Base-by-base conservation (phyloP, 1,140 invertebrate species). In the Asobara japonica region DNA sequence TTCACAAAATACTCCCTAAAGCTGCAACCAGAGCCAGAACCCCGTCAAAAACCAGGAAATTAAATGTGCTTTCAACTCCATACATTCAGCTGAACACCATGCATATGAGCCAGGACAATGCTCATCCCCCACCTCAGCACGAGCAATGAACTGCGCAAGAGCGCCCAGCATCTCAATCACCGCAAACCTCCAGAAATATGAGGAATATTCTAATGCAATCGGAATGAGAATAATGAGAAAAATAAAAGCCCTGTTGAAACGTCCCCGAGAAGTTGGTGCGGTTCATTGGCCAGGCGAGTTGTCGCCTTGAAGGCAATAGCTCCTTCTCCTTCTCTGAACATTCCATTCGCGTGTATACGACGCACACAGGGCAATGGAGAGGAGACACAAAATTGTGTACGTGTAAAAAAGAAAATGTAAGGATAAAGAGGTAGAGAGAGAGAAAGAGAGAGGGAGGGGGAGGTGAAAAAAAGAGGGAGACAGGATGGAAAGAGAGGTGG, bases 241-340 rank as follows among this genome's bases (percentile, higher is more conserved):
- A 56, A 56, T 56, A 56, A 56, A 6, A 27, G 7, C 13, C 11
- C 4, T 25, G 3, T 56, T 22, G 51, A 56, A 56, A 56, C 51
- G 51, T 56, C 51, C 51, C 51, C 51, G 51, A 56, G 51, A n/a
- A 56, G 51, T 56, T 36, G 41, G 38, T 38, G 61, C 78, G 78
- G 84, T 85, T 85, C 84, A 84, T 83, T 84, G 83, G 84, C 84
- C 83, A 85, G 76, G 80, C 81, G 74, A 84, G 79, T 84, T 82
- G 82, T 84, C 82, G 80, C 82, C 83, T 84, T 82, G 79, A 83
- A 84, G 81, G 78, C 80, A 81, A 79, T 72, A 30, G 71, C 66
- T 73, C 30, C 20, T 41, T 36, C 31, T 20, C 36, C 65, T 18
- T 66, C 61, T 72, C 48, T 72, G 72, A 45, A 68, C n/a, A 71